These are phyloP conservation scores for Gambusia affinis DNA, from an alignment of 2,113 vertebrate species.

Conservation along the genomic window DNA sequence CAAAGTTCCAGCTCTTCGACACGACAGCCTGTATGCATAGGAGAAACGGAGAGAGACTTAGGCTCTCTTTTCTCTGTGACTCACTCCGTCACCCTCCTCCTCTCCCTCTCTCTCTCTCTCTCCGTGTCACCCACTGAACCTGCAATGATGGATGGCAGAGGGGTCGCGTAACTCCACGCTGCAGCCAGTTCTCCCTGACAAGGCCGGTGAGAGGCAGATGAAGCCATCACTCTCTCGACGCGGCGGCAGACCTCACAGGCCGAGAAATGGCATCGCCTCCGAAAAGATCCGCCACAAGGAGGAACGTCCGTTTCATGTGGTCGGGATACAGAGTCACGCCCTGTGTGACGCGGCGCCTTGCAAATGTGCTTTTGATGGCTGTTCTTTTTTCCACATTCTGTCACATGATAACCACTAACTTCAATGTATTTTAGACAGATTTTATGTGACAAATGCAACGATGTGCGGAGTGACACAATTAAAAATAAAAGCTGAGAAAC, in stretches of 20 bases:
- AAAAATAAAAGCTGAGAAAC: too few species aligned
- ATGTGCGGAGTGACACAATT: too few species aligned
- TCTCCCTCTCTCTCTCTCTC: background rate
- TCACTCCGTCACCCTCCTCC: conserved; percentile 42
- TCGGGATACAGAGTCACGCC: background rate
- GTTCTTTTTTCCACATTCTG: too few species aligned
- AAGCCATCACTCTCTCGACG: conserved; percentile 32
- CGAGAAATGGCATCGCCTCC: conserved; percentile 1
- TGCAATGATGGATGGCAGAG: conserved; percentile 45
- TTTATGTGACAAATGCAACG: background rate
- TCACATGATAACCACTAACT: background rate
- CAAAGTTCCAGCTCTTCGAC: too few species aligned
- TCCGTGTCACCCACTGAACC: conserved; percentile 50
- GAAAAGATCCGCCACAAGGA: conserved; percentile 4
- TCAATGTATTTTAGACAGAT: background rate
- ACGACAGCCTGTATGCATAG: too few species aligned
- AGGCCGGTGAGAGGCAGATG: conserved; percentile 12
- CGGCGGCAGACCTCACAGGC: conserved; percentile 10
- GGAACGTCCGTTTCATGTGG: background rate
- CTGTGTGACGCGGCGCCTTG: background rate
- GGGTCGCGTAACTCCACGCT: conserved; percentile 37
- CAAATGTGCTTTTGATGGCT: background rate
- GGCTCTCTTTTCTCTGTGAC: conserved; percentile 9
- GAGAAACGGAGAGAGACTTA: background rate
- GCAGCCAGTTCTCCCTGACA: conserved; percentile 18